These are phyloP conservation scores for Drosophila paulistorum DNA, from an alignment of 1,140 invertebrate genomes.

Conservation along the genomic window DNA sequence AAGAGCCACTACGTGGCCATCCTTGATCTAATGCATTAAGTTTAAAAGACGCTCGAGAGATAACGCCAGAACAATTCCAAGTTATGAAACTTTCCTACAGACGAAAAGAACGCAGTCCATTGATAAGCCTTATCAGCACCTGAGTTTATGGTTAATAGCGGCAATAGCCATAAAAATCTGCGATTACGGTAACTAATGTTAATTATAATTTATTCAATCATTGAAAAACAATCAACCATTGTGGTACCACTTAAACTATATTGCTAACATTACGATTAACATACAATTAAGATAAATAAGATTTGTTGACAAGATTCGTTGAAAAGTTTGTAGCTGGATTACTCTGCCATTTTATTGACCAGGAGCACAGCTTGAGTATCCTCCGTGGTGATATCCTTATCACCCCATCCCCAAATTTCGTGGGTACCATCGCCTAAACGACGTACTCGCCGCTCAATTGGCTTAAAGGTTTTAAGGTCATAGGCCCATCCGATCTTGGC, in stretches of 20 bases:
- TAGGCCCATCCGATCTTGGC: slow-evolving; percentile 93
- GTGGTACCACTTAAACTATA: slow-evolving; percentile 9
- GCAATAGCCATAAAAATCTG: slow-evolving; percentile 12
- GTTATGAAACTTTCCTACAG: slow-evolving; percentile 39
- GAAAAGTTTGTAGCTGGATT: not conserved
- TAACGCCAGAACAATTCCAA: not conserved
- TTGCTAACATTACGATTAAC: slow-evolving; percentile 7
- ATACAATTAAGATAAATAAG: slow-evolving; percentile 6
- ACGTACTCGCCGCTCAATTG: slow-evolving; percentile 86
- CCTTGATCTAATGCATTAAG: no score
- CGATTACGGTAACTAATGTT: slow-evolving; percentile 37
- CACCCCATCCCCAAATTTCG: slow-evolving; percentile 91
- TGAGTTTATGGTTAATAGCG: not conserved
- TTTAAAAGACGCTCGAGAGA: no score
- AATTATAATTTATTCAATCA: slow-evolving; percentile 29
- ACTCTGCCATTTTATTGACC: slow-evolving; percentile 78
- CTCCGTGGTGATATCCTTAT: slow-evolving; percentile 88
- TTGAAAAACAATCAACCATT: not conserved
- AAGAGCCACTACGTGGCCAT: no score
- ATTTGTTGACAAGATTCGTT: not conserved
- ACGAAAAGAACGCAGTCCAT: not conserved
- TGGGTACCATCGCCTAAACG: slow-evolving; percentile 91
- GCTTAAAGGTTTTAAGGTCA: slow-evolving; percentile 93
- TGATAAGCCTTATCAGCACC: slow-evolving; percentile 27
- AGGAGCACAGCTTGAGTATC: slow-evolving; percentile 86